phyloP scores from a whole-genome alignment of 2,797 vertebrate genomes.

The Eurystomus glaucurus region DNA sequence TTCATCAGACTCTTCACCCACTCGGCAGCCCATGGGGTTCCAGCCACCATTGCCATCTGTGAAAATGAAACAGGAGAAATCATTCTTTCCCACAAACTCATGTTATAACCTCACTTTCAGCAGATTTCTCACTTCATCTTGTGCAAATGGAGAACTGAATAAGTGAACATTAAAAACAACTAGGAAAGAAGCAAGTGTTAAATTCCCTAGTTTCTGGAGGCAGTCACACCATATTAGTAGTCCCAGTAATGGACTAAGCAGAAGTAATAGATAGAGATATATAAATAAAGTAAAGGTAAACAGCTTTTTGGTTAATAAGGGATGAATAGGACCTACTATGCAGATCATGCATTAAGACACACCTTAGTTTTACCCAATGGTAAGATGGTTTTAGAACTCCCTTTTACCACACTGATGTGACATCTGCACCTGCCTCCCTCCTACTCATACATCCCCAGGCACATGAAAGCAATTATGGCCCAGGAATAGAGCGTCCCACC shows the following conservation, averaged over 20 bases:
- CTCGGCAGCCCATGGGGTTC: slow-evolving; percentile 88
- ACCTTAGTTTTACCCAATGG: neutral
- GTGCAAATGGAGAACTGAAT: neutral
- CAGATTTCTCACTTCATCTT: neutral
- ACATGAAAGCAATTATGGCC: neutral
- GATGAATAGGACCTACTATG: neutral
- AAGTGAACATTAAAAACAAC: neutral
- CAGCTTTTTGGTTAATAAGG: neutral
- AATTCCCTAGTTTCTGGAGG: neutral
- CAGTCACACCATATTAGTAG: neutral
- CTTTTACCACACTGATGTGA: neutral
- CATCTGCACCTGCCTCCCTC: neutral
- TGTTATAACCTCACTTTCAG: neutral
- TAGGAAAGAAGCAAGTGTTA: neutral
- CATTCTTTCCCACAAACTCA: neutral
- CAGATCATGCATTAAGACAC: accelerated
- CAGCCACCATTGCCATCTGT: slow-evolving; percentile 91
- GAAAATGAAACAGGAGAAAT: slow-evolving; percentile 52
- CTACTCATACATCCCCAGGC: neutral
- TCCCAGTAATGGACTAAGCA: neutral
- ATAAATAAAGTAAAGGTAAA: neutral
- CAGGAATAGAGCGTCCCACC: neutral
- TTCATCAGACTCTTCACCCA: slow-evolving; percentile 79
- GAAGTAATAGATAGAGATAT: neutral
- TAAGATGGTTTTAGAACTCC: neutral